Evolutionary conservation across 1,140 invertebrate species (phyloP).

Genomic region (Drosophila parvula): DNA sequence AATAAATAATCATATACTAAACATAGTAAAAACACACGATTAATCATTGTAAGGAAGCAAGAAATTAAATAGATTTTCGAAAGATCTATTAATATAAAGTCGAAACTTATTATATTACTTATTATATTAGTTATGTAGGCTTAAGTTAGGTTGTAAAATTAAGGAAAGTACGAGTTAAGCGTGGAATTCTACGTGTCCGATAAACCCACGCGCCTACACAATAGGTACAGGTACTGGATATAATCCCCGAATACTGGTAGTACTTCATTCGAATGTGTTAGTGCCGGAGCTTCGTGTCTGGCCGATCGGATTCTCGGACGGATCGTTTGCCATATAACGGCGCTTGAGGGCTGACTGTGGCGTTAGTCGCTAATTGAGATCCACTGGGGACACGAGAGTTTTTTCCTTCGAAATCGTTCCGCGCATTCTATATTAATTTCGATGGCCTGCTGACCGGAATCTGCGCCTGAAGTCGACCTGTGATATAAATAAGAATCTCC

Average conservation of each 20-base stretch:
- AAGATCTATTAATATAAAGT: too few species aligned
- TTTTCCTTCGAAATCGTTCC: conserved; percentile 26
- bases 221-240: conserved; percentile 2
- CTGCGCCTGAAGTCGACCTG: conserved; percentile 52
- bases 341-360: conserved; percentile 50
- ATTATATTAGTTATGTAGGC: neutral
- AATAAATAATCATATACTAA: neutral
- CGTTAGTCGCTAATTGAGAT: conserved; percentile 70
- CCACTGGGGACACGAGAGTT: conserved; percentile 36
- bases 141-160: neutral
- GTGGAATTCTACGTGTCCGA: neutral
- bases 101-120: too few species aligned
- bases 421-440: conserved; percentile 26
- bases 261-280: conserved; percentile 3
- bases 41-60: too few species aligned
- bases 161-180: neutral
- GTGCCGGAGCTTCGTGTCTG: conserved; percentile 37
- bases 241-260: conserved; percentile 11
- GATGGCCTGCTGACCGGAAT: conserved; percentile 53
- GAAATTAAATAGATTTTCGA: too few species aligned
- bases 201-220: neutral
- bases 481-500: conserved; percentile 54
- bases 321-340: conserved; percentile 69
- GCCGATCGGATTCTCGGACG: conserved; percentile 32
- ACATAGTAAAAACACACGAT: neutral